Percentiles rank a stretch among this genome's conserved stretches.
Conservation (phyloP, 2,888 invertebrate species). For the Drosophila antonietae region DNA sequence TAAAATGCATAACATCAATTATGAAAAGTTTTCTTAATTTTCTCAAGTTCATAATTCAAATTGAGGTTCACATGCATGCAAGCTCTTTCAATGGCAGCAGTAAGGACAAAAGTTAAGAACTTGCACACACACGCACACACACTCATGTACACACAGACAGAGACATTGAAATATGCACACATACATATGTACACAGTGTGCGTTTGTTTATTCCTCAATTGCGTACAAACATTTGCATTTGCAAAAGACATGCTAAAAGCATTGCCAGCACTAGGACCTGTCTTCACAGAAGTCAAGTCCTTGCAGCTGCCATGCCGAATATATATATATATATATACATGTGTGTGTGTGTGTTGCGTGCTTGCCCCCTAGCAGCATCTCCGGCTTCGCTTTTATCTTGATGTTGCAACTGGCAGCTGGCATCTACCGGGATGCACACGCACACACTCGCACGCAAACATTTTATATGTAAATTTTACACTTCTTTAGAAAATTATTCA, state of each 20-base stretch:
- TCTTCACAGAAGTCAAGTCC: constrained; percentile 22
- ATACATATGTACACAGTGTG: constrained; percentile 19
- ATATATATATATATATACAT: constrained; percentile 39
- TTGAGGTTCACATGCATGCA: constrained; percentile 47
- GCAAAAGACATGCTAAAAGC: constrained; percentile 72
- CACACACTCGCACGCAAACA: constrained; percentile 21
- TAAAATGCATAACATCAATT: constrained; percentile 75
- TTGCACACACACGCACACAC: not conserved
- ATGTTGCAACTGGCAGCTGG: constrained; percentile 30
- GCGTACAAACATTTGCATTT: constrained; percentile 75
- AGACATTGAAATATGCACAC: constrained; percentile 15
- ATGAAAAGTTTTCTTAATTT: constrained; percentile 75
- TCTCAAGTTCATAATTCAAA: constrained; percentile 68
- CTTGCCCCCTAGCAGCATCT: constrained; percentile 3
- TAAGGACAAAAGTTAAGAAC: constrained; percentile 46
- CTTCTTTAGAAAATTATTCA: constrained; percentile 75
- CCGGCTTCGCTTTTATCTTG: not conserved
- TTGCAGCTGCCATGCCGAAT: constrained; percentile 29
- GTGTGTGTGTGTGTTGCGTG: constrained; percentile 45
- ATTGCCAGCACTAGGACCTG: constrained; percentile 33
- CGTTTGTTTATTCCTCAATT: constrained; percentile 73
- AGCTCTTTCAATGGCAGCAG: constrained; percentile 42
- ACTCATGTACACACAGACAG: constrained; percentile 1
- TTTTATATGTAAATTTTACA: constrained; percentile 76
- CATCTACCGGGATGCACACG: constrained; percentile 14